These are phyloP conservation scores for Lathronympha strigana DNA, from an alignment of 2,888 invertebrate species.

Conservation along the genomic window DNA sequence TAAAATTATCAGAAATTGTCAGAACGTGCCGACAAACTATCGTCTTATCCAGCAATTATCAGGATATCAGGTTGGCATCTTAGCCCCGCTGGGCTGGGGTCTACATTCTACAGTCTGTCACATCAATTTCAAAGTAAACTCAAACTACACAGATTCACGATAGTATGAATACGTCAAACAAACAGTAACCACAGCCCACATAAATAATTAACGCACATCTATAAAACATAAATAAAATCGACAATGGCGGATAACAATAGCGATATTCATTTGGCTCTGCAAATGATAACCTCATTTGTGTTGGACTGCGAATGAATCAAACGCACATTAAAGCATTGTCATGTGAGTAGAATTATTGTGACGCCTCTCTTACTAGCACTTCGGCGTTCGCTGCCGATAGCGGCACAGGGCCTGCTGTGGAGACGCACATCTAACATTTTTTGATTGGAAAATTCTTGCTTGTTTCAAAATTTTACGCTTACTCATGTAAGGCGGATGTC, in stretches of 20 bases:
- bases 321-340: conserved; percentile 83
- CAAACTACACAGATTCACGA: background rate
- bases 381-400: conserved; percentile 66
- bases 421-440: conserved; percentile 45
- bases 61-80: too few species aligned
- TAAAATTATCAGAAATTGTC: too few species aligned
- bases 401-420: conserved; percentile 48
- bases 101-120: too few species aligned
- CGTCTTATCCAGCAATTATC: too few species aligned
- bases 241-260: conserved; percentile 62
- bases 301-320: conserved; percentile 78
- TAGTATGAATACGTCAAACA: conserved; percentile 19
- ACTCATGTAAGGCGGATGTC: too few species aligned
- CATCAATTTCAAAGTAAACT: too few species aligned
- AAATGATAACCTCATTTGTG: conserved; percentile 82
- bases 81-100: too few species aligned
- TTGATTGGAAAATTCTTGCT: background rate
- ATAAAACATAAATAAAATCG: conserved; percentile 50
- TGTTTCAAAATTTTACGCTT: too few species aligned
- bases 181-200: conserved; percentile 46
- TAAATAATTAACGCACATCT: conserved; percentile 46
- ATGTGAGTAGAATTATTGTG: conserved; percentile 81
- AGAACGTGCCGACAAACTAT: too few species aligned
- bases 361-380: conserved; percentile 79
- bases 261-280: conserved; percentile 73